Evolutionary conservation across 2,113 vertebrate species (phyloP).

Genomic region (Indri indri): DNA sequence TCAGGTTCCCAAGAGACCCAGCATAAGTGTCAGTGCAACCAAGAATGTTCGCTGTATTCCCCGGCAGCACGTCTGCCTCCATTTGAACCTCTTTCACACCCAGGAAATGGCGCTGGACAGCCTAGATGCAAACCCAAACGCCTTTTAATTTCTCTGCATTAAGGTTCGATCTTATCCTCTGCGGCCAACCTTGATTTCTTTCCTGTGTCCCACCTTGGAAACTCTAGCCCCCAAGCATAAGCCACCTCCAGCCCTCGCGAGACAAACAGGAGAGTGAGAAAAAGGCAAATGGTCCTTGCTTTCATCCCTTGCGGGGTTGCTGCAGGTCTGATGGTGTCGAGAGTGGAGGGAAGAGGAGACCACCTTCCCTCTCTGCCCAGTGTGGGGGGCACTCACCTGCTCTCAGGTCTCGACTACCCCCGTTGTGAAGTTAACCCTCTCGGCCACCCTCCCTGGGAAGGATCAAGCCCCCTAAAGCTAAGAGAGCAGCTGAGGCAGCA

Average conservation of each 20-base stretch:
- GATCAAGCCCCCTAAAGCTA: neutral
- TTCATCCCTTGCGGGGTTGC: neutral
- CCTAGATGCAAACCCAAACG: neutral
- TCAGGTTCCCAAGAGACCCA: neutral
- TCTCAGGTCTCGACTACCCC: neutral
- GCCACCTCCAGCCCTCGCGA: neutral
- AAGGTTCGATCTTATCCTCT: neutral
- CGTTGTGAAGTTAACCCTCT: neutral
- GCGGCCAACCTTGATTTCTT: neutral
- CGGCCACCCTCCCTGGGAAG: neutral
- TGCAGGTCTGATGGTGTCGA: neutral
- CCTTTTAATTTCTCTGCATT: neutral
- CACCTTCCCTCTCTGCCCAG: neutral
- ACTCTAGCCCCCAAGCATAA: neutral
- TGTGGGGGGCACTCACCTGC: neutral
- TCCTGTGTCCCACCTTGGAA: neutral
- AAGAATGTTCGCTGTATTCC: neutral
- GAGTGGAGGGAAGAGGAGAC: neutral
- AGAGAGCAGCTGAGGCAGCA: neutral
- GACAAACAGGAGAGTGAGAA: neutral
- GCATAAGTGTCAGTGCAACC: neutral
- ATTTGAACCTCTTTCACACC: neutral
- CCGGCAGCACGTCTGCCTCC: neutral
- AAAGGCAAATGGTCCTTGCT: neutral
- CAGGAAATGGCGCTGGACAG: neutral